phyloP scores from a whole-genome alignment of 1,140 invertebrate species.

The Protaetia brevitarsis region DNA sequence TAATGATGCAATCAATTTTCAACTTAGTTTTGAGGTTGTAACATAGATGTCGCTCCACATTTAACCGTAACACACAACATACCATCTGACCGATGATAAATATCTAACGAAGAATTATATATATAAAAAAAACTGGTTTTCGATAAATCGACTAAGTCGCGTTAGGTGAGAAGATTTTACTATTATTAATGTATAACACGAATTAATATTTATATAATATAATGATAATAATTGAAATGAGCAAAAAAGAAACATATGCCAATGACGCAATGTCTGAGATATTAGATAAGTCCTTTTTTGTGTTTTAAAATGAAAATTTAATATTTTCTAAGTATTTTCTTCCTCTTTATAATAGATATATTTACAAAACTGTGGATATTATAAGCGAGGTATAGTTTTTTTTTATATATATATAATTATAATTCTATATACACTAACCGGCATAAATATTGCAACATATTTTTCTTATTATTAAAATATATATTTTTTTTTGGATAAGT shows the following conservation, averaged over 20 bases:
- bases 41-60: too few relatives aligned
- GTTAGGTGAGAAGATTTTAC: constrained; percentile 11
- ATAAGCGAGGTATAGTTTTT: too few relatives aligned
- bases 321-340: constrained; percentile 38
- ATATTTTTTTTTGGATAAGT: too few relatives aligned
- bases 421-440: too few relatives aligned
- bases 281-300: constrained; percentile 35
- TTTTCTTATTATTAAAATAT: too few relatives aligned
- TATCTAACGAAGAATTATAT: neutral
- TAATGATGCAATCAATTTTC: too few relatives aligned
- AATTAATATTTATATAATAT: constrained; percentile 27
- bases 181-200: constrained; percentile 26
- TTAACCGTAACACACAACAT: too few relatives aligned
- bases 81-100: neutral
- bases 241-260: constrained; percentile 30
- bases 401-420: too few relatives aligned
- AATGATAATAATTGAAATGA: constrained; percentile 21
- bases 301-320: constrained; percentile 25
- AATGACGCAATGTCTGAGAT: constrained; percentile 39
- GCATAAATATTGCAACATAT: too few relatives aligned
- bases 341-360: constrained; percentile 31
- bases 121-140: constrained; percentile 6
- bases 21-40: too few relatives aligned
- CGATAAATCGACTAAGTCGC: constrained; percentile 19
- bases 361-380: too few relatives aligned